Conservation (phyloP, 2,888 invertebrate genomes). For the Synanthedon andrenaeformis region DNA sequence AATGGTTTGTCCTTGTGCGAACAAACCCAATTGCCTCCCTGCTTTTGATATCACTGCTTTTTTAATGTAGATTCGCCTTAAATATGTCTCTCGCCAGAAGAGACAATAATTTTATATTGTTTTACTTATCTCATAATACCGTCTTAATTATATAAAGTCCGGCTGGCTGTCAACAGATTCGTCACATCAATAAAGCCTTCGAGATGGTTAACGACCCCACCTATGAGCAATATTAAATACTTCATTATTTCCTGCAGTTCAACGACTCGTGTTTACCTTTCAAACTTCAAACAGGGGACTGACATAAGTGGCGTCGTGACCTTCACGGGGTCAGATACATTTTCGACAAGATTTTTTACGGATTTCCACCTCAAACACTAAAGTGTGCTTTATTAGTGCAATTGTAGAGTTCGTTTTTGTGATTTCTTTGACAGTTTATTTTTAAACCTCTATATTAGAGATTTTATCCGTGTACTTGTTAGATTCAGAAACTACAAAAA, state of each 20-base stretch:
- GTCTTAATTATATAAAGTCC: not conserved
- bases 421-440: not conserved
- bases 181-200: not conserved
- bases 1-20: too few relatives aligned
- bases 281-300: not conserved
- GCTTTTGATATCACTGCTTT: too few relatives aligned
- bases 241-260: constrained; percentile 30
- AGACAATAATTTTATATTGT: too few relatives aligned
- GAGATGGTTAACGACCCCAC: constrained; percentile 11
- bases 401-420: not conserved
- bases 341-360: constrained; percentile 6
- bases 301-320: constrained; percentile 20
- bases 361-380: constrained; percentile 1
- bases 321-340: constrained; percentile 36
- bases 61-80: too few relatives aligned
- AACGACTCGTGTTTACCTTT: constrained; percentile 15
- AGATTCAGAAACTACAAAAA: too few relatives aligned
- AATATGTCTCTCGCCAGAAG: too few relatives aligned
- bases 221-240: constrained; percentile 32
- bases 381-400: not conserved
- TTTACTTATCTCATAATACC: not conserved
- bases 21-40: too few relatives aligned
- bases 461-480: too few relatives aligned
- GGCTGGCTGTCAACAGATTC: not conserved
- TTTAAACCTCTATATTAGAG: too few relatives aligned